Evolutionary conservation across 2,797 vertebrate species (phyloP), one percentile per base, ranked within the genome.

Genomic region (Emys orbicularis): DNA sequence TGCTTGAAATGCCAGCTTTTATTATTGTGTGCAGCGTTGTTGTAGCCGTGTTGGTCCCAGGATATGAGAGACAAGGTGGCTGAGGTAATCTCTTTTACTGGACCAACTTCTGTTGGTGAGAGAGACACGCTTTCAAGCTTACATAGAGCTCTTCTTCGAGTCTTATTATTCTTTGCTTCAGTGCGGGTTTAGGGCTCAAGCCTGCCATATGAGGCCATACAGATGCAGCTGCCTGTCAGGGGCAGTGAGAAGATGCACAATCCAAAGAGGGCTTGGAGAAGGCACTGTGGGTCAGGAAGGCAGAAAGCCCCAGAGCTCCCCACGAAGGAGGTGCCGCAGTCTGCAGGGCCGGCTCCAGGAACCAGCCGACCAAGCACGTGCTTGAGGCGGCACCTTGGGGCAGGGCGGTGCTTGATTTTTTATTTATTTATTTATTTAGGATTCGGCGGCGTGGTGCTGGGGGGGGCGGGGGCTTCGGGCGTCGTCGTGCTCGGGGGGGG

Each of bases 1-100:
- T 59, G 76, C 86, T 95, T 89, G 96, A 97, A 97, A 97, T 97
- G 97, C 92, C 95, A 97, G 88, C 81, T 97, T 97, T 97, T 97
- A 97, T 96, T 3, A 37, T 72, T 41, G 68, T 72, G 37, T 72
- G n/a, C n/a, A 72, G 68, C 3, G 3, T 4, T 72, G 68, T 5
- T 72, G 5, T 37, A 41, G 37, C n/a, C 9, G 3, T 41, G 37
- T 41, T 23, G n/a, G 68, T 72, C 18, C n/a, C 68, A 23, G 68
- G 68, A 72, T 41, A 72, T 37, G 12, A 72, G 19, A 37, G 37
- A 37, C n/a, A 23, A 72, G 68, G 34, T 68, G 65, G 19, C 19
- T 21, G 18, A 68, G 65, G n/a, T 37, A 72, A 72, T 41, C 11
- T 25, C 37, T 72, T 41, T 23, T 41, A 41, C 10, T 37, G 68